Evolutionary conservation across 2,888 invertebrate genomes (phyloP).

Genomic region (Phengaris alcon): DNA sequence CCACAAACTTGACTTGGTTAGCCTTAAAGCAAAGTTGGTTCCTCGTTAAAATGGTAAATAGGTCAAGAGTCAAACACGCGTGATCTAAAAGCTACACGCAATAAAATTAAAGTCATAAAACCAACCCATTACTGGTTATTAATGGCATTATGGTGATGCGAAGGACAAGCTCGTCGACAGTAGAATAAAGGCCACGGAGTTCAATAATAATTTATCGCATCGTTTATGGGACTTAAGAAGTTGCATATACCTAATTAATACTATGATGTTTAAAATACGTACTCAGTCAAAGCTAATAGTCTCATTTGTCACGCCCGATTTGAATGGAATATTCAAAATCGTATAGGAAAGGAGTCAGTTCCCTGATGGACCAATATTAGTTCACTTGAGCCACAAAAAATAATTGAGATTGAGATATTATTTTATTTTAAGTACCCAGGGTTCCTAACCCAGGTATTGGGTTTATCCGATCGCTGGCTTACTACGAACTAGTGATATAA

Average conservation of each 20-base stretch:
- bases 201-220: constrained; percentile 8
- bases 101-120: constrained; percentile 9
- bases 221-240: neutral
- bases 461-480: neutral
- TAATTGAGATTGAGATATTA: too few species aligned
- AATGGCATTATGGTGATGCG: constrained; percentile 21
- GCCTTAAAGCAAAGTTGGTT: neutral
- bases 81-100: constrained; percentile 18
- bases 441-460: too few species aligned
- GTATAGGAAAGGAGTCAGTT: too few species aligned
- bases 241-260: neutral
- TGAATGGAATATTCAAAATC: neutral
- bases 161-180: constrained; percentile 8
- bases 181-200: neutral
- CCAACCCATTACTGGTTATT: constrained; percentile 17
- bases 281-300: neutral
- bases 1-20: neutral
- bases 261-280: neutral
- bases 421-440: too few species aligned
- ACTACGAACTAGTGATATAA: neutral
- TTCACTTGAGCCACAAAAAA: too few species aligned
- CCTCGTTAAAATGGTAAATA: neutral
- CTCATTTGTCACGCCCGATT: neutral
- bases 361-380: too few species aligned
- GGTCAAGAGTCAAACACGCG: constrained; percentile 6